Evolutionary conservation across 1,140 invertebrate genomes (phyloP).

Genomic region (Drosophila pseudoananassae): DNA sequence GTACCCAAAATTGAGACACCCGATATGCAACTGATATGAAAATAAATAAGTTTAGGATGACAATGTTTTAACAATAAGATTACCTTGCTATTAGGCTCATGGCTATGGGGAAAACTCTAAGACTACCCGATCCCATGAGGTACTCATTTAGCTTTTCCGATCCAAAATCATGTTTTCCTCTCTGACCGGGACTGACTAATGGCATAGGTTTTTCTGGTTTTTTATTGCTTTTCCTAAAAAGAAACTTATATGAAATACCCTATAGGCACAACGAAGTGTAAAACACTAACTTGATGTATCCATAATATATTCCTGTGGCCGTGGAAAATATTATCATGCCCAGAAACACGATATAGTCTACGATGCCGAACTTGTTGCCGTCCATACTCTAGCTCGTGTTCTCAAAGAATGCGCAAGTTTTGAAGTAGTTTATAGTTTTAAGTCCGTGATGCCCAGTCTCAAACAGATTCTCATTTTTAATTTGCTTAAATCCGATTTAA

Average conservation of each 20-base stretch:
- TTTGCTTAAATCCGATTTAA: too few species aligned
- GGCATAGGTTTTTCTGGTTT: constrained; percentile 13
- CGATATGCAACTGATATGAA: constrained; percentile 90
- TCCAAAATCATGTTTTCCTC: constrained; percentile 67
- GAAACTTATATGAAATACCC: neutral
- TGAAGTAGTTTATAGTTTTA: too few species aligned
- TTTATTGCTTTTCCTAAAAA: constrained; percentile 45
- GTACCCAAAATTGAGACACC: constrained; percentile 94
- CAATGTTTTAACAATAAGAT: constrained; percentile 15
- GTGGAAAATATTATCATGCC: constrained; percentile 87
- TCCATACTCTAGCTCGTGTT: constrained; percentile 18
- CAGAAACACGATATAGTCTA: constrained; percentile 88
- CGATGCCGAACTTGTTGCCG: constrained; percentile 74
- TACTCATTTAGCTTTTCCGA: constrained; percentile 87
- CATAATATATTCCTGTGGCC: constrained; percentile 90
- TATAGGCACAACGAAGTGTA: neutral
- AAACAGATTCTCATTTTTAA: too few species aligned
- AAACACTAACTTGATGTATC: constrained; percentile 83
- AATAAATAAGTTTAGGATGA: neutral
- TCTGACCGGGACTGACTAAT: neutral
- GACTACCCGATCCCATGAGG: constrained; percentile 88
- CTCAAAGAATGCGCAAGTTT: neutral
- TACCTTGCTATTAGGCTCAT: constrained; percentile 93
- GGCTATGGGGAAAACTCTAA: constrained; percentile 91
- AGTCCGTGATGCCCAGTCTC: too few species aligned